Evolutionary conservation across 2,797 vertebrate genomes (phyloP), one percentile per base, ranked within the genome.

Genomic region (Tarsius wallacei): DNA sequence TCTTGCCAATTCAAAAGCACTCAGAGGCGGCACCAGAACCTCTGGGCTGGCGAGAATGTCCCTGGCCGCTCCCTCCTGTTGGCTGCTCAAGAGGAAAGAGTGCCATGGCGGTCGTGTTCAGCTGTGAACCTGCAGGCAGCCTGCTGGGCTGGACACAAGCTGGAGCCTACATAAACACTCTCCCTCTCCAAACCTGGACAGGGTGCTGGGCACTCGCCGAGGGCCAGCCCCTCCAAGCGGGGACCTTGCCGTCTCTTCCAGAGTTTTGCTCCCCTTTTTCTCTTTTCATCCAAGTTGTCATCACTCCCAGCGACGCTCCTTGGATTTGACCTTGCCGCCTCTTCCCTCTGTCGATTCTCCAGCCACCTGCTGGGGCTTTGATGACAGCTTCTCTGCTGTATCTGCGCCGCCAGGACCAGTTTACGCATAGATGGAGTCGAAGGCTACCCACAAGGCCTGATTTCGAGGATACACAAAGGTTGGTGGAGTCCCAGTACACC

Each of bases 61-160:
- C 82, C 97, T 97, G 97, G 97, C 96, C 3, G 0, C 73, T 74
- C 89, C 84, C 24, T 91, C 73, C 59, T 73, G 21, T 59, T 97
- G 97, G 97, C 96, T 12, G 4, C 59, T n/a, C 68, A 26, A 5
- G 68, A 88, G 80, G 71, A 47, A 84, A 74, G 21, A 74, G 66
- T 73, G 84, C 91, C 97, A 93, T 17, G 91, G 83, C 61, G 57
- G 91, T 78, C 66, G 97, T 80, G 91, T 87, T 96, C 97, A 93
- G 96, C 84, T 97, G 82, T 90, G 91, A 97, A 84, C 96, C 96
- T 84, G 93, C 94, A 96, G 94, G 91, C 97, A 93, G 97, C 68
- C 94, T 91, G 91, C 84, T 68, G 97, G 96, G 97, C 68, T 28
- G 82, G 94, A 87, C 91, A 53, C 51, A 63, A 71, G 90, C 95